Conservation (phyloP, 2,888 invertebrate species). For the Cataglyphis altisquamis region DNA sequence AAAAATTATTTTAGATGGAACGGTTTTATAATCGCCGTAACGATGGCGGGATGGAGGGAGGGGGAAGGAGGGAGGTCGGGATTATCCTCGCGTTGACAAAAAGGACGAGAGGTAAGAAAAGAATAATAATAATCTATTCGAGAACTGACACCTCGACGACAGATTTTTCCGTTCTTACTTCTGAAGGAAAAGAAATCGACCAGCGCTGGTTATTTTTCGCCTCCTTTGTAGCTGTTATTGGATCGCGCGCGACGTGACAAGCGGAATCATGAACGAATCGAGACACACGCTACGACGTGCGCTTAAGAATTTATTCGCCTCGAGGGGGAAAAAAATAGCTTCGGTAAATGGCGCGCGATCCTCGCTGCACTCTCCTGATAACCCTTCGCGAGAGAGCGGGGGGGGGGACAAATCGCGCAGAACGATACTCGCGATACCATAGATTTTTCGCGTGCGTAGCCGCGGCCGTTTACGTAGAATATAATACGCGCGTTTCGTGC, state of each 20-base stretch:
- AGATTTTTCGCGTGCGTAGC: constrained; percentile 37
- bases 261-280: background rate
- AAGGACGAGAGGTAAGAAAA: background rate
- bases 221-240: constrained; percentile 1
- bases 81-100: background rate
- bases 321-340: background rate
- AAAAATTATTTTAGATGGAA: constrained; percentile 25
- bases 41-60: too few species aligned
- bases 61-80: background rate
- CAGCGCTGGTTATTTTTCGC: constrained; percentile 8
- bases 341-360: constrained; percentile 16
- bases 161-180: constrained; percentile 8
- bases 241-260: background rate
- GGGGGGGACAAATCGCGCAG: constrained; percentile 5
- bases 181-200: background rate
- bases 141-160: constrained; percentile 4
- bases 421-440: constrained; percentile 32
- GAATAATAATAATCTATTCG: background rate
- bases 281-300: constrained; percentile 12
- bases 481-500: constrained; percentile 52
- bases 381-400: background rate
- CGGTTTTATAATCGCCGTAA: background rate
- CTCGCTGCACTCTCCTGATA: constrained; percentile 1
- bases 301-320: constrained; percentile 28
- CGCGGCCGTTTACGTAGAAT: constrained; percentile 24